Evolutionary conservation across 2,797 vertebrate genomes (phyloP).

Genomic region (Cirrhinus molitorella): DNA sequence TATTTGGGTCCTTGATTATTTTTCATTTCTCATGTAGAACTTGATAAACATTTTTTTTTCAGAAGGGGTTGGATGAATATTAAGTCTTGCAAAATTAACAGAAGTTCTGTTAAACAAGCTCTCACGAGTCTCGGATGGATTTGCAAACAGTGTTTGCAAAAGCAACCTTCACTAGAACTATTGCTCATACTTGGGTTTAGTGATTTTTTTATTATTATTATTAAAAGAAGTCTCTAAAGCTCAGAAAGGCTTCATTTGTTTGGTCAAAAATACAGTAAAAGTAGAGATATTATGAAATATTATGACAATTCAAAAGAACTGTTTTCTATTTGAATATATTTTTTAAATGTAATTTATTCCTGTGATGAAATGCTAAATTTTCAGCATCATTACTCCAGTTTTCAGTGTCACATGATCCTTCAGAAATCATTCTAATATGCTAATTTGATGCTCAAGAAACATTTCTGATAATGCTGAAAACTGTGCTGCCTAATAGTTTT

Average conservation of each 20-base stretch:
- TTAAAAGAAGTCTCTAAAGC: not conserved
- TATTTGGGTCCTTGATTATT: slow-evolving; percentile 76
- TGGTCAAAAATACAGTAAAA: not conserved
- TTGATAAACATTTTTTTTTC: slow-evolving; percentile 67
- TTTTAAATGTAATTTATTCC: not conserved
- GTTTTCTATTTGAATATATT: not conserved
- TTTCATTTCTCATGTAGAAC: slow-evolving; percentile 79
- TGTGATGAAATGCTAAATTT: not conserved
- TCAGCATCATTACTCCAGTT: not conserved
- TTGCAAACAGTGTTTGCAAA: slow-evolving; percentile 21
- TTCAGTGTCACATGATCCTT: not conserved
- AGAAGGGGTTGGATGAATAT: slow-evolving; percentile 63
- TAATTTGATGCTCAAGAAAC: not conserved
- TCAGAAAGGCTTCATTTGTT: not conserved
- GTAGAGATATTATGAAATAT: not conserved
- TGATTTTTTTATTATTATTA: not conserved
- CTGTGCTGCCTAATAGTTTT: not conserved
- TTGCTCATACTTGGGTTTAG: not conserved
- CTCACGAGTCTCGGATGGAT: slow-evolving; percentile 27
- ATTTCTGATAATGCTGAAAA: not conserved
- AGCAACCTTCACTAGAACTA: not conserved
- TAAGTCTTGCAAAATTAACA: slow-evolving; percentile 59
- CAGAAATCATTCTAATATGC: not conserved
- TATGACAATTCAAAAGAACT: not conserved
- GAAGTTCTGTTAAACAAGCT: slow-evolving; percentile 56